Conservation (phyloP, 2,888 invertebrate genomes). For the Timema cristinae region DNA sequence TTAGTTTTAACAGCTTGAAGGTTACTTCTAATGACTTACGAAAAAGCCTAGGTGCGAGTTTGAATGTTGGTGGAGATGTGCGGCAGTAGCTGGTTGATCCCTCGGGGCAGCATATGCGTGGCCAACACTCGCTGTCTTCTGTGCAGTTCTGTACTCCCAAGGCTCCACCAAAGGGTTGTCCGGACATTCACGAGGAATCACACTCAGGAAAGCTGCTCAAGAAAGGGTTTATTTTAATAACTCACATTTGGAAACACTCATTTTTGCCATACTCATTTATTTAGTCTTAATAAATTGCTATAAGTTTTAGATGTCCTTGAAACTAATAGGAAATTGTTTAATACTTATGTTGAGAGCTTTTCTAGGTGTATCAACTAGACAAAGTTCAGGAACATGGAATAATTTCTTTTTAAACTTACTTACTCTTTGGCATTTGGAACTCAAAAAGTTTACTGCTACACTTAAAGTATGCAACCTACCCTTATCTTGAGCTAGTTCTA, state of each 20-base stretch:
- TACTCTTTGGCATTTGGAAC: too few species aligned
- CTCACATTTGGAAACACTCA: neutral
- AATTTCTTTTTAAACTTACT: too few species aligned
- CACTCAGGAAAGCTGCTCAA: conserved; percentile 60
- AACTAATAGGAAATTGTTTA: too few species aligned
- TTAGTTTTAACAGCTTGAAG: too few species aligned
- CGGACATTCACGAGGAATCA: conserved; percentile 68
- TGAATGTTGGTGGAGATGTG: conserved; percentile 63
- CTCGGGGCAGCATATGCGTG: conserved; percentile 72
- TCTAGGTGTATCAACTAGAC: too few species aligned
- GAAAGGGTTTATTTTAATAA: neutral
- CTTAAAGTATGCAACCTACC: too few species aligned
- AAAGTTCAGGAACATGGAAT: too few species aligned
- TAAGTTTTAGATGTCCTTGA: neutral
- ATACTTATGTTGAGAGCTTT: too few species aligned
- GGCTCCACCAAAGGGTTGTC: conserved; percentile 63
- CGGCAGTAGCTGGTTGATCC: conserved; percentile 62
- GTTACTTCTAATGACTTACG: conserved; percentile 37
- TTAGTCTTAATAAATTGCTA: neutral
- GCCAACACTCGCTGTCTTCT: conserved; percentile 67
- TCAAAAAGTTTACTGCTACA: too few species aligned
- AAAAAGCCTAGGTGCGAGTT: conserved; percentile 53
- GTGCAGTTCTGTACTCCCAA: conserved; percentile 61
- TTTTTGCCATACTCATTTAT: neutral
- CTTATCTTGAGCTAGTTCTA: too few species aligned